These are phyloP conservation scores for Fringilla coelebs DNA, from an alignment of 2,797 vertebrate genomes.

Conservation along the genomic window DNA sequence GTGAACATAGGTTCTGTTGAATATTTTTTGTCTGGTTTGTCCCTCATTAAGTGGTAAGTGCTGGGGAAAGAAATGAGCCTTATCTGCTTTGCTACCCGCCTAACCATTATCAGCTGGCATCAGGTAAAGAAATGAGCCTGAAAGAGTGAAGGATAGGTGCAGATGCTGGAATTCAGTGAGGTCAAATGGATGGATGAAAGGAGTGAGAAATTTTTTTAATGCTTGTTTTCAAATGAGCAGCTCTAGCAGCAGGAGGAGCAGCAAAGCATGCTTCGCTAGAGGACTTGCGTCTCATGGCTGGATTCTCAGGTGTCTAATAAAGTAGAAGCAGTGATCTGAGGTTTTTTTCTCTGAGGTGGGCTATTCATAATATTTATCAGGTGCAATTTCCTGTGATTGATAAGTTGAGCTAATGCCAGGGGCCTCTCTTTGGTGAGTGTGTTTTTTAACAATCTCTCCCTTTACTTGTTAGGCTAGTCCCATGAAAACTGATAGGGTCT, in stretches of 20 bases:
- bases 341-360: background rate
- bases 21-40: background rate
- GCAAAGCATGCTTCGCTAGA: rapidly evolving
- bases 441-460: background rate
- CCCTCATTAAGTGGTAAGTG: background rate
- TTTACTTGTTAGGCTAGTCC: background rate
- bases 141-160: constrained; percentile 36
- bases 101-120: constrained; percentile 40
- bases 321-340: background rate
- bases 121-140: constrained; percentile 56
- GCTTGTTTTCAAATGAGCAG: background rate
- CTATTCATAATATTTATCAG: background rate
- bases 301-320: background rate
- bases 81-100: constrained; percentile 37
- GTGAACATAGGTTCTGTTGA: background rate
- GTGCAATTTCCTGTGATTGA: background rate
- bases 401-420: background rate
- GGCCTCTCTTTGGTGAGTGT: background rate
- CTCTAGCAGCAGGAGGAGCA: background rate
- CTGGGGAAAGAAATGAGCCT: background rate
- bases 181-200: background rate
- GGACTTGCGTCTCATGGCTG: background rate
- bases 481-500: background rate
- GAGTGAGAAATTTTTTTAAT: background rate
- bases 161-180: background rate